phyloP scores from a whole-genome alignment of 2,797 vertebrate genomes.

The Thunnus albacares region DNA sequence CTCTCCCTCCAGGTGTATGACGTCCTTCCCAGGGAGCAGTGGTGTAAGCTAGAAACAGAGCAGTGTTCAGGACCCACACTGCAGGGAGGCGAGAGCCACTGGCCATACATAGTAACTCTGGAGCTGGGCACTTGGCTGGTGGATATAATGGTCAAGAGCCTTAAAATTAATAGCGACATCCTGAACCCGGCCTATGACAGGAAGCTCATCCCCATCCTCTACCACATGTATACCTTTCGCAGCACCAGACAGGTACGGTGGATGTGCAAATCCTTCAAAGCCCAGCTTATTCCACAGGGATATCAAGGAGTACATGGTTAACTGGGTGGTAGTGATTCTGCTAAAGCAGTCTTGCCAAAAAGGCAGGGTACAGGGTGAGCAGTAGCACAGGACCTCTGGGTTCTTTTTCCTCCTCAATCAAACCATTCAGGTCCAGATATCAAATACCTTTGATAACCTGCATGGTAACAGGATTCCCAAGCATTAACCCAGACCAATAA shows the following conservation, averaged over 20 bases:
- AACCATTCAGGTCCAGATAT: slow-evolving; percentile 11
- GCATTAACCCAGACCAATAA: slow-evolving; percentile 3
- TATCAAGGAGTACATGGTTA: background rate
- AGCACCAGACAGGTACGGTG: slow-evolving; percentile 89
- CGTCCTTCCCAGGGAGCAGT: slow-evolving; percentile 89
- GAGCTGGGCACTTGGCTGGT: slow-evolving; percentile 91
- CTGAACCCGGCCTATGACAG: slow-evolving; percentile 67
- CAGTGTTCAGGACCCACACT: slow-evolving; percentile 82
- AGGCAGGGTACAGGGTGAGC: background rate
- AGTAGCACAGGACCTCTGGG: background rate
- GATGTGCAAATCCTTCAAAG: background rate
- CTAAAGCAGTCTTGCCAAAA: background rate
- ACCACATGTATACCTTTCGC: slow-evolving; percentile 96
- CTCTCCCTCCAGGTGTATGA: slow-evolving; percentile 71
- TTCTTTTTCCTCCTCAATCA: background rate
- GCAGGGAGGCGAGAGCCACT: slow-evolving; percentile 75
- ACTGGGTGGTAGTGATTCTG: background rate
- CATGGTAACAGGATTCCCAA: slow-evolving; percentile 40
- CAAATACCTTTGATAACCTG: slow-evolving; percentile 11
- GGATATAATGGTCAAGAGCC: slow-evolving; percentile 90
- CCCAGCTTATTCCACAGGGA: background rate
- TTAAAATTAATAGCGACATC: slow-evolving; percentile 88
- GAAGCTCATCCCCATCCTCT: slow-evolving; percentile 90
- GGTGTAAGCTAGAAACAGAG: slow-evolving; percentile 87
- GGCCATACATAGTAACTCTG: slow-evolving; percentile 86